A percentile compares a stretch with the other conserved stretches of the same genome.
Conservation (phyloP, 2,113 vertebrate genomes). For the Acrocephalus kingi region DNA sequence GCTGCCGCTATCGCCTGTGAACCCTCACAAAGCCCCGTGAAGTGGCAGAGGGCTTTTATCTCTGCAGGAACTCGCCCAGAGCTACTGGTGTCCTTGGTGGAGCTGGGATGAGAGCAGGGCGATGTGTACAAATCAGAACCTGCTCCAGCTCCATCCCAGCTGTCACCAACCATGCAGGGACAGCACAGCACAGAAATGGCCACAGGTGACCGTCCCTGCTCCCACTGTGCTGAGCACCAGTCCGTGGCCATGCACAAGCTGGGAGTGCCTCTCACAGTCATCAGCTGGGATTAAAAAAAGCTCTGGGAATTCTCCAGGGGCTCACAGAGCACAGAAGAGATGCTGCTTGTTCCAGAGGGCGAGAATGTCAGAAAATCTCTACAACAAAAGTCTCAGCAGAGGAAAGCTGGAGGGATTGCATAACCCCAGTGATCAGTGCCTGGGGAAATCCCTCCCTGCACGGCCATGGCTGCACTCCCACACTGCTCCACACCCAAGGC, state of each 20-base stretch:
- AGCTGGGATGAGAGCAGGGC: not conserved
- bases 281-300: not conserved
- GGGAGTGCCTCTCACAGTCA: not conserved
- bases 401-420: not conserved
- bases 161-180: not conserved
- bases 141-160: not conserved
- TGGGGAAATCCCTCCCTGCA: not conserved
- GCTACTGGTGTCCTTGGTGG: not conserved
- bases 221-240: not conserved
- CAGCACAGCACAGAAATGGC: rapidly evolving
- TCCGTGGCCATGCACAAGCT: rapidly evolving
- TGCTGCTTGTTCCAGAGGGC: not conserved
- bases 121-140: not conserved
- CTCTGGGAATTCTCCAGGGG: not conserved
- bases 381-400: not conserved
- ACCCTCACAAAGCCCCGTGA: not conserved
- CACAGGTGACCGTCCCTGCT: not conserved
- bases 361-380: not conserved
- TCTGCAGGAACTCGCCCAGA: not conserved
- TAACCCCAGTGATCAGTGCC: not conserved
- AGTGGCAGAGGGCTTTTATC: slow-evolving; percentile 7
- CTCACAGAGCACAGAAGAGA: not conserved
- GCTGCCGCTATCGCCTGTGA: not conserved
- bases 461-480: rapidly evolving
- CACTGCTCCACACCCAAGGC: rapidly evolving